These are phyloP conservation scores for Aquatica leii DNA, from an alignment of 2,888 invertebrate genomes.

Conservation along the genomic window DNA sequence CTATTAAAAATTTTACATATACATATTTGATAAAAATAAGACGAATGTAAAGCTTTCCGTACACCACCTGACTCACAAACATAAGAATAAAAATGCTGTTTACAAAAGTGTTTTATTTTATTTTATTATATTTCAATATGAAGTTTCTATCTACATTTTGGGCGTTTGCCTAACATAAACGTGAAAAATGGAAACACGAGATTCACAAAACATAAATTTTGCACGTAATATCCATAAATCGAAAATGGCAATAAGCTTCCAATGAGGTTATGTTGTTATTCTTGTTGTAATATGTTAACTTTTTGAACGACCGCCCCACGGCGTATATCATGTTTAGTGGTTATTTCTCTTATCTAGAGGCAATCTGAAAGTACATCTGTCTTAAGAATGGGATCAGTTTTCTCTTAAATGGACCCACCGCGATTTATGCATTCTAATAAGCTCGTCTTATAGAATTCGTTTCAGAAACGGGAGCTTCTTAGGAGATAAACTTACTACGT, in stretches of 20 bases:
- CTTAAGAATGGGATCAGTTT: slow-evolving; percentile 55
- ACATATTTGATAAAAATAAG: too few relatives aligned
- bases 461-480: slow-evolving; percentile 25
- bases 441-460: slow-evolving; percentile 38
- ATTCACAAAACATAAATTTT: slow-evolving; percentile 34
- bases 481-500: slow-evolving; percentile 24
- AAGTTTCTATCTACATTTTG: slow-evolving; percentile 13
- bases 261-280: slow-evolving; percentile 37
- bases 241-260: slow-evolving; percentile 32
- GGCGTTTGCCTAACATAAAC: slow-evolving; percentile 30
- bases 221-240: slow-evolving; percentile 40
- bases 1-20: too few relatives aligned
- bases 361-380: slow-evolving; percentile 54
- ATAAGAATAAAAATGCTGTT: too few relatives aligned
- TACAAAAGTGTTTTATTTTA: slow-evolving; percentile 9
- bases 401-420: slow-evolving; percentile 52
- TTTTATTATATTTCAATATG: too few relatives aligned
- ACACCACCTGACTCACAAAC: too few relatives aligned
- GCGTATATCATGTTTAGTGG: slow-evolving; percentile 57
- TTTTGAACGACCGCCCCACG: slow-evolving; percentile 35
- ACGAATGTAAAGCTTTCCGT: too few relatives aligned
- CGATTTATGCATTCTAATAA: slow-evolving; percentile 53
- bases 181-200: slow-evolving; percentile 31
- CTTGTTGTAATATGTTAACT: slow-evolving; percentile 41
- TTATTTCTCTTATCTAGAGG: slow-evolving; percentile 53